Percentiles rank a stretch among this genome's conserved stretches.
Evolutionary conservation across 92 coral and sea anemone genomes (phyloP).

Genomic region (Scolanthus callimorphus): DNA sequence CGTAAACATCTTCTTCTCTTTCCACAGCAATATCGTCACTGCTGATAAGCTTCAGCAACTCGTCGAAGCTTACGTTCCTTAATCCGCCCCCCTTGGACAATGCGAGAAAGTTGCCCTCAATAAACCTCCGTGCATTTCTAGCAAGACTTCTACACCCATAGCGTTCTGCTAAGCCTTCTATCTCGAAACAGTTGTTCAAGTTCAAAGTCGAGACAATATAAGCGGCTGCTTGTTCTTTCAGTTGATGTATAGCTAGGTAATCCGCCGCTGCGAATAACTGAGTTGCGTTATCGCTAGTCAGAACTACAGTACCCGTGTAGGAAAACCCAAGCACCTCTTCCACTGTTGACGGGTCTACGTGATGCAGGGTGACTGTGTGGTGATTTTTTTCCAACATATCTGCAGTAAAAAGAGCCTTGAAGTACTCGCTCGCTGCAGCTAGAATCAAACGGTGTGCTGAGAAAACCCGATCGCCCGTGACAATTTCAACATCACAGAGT

Average conservation of each 20-base stretch:
- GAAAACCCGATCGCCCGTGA: slow-evolving; percentile 40
- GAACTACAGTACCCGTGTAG: slow-evolving; percentile 55
- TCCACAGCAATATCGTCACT: slow-evolving; percentile 48
- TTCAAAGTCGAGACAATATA: slow-evolving; percentile 30
- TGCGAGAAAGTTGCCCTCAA: slow-evolving; percentile 41
- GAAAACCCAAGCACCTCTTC: slow-evolving; percentile 45
- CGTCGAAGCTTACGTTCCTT: slow-evolving; percentile 8
- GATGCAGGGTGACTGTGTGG: slow-evolving; percentile 29
- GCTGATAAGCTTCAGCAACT: slow-evolving; percentile 33
- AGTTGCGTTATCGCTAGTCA: slow-evolving; percentile 46
- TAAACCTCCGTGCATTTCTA: slow-evolving; percentile 23
- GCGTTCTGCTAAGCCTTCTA: slow-evolving; percentile 25
- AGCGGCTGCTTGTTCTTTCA: slow-evolving; percentile 26
- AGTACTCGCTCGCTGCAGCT: slow-evolving; percentile 73
- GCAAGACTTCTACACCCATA: slow-evolving; percentile 39
- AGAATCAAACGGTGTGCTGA: slow-evolving; percentile 59
- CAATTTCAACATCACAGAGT: slow-evolving; percentile 65
- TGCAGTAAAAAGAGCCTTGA: slow-evolving; percentile 59
- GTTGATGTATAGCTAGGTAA: slow-evolving; percentile 46
- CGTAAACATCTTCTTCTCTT: slow-evolving; percentile 63
- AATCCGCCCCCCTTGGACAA: slow-evolving; percentile 42
- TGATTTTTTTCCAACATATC: slow-evolving; percentile 31
- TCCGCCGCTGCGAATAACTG: slow-evolving; percentile 62
- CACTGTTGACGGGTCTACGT: slow-evolving; percentile 37
- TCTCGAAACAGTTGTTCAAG: slow-evolving; percentile 36